Conservation (phyloP, 2,113 vertebrate species). For the Chunga burmeisteri region DNA sequence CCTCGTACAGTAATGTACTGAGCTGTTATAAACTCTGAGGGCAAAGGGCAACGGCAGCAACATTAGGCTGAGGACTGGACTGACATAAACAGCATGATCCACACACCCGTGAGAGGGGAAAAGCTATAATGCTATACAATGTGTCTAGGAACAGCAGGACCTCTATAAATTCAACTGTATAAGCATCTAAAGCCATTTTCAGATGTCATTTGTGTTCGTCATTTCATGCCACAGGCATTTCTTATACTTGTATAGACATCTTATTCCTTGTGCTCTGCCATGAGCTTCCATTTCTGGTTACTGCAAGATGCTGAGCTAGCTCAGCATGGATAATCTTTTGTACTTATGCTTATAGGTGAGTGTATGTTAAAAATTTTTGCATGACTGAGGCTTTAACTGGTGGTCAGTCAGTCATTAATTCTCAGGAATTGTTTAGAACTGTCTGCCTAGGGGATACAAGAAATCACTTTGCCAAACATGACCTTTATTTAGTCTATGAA, state of each 20-base stretch:
- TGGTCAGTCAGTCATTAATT: background rate
- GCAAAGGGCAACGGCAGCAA: background rate
- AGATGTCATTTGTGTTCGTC: background rate
- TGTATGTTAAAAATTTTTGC: background rate
- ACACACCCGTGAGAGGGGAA: background rate
- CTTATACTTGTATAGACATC: background rate
- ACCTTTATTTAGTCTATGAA: background rate
- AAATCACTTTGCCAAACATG: background rate
- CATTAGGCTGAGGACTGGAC: background rate
- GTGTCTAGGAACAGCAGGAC: background rate
- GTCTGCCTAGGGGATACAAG: background rate
- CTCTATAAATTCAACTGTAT: background rate
- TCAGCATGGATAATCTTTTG: background rate
- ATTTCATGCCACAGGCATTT: background rate
- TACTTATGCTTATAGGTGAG: background rate
- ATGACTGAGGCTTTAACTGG: background rate
- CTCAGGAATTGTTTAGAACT: background rate
- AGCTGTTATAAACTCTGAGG: background rate
- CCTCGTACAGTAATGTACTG: background rate
- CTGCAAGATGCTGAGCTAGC: background rate
- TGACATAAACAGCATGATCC: background rate
- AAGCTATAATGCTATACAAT: background rate
- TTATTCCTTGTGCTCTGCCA: background rate
- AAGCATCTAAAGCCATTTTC: background rate
- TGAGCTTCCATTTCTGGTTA: background rate